Conservation (phyloP, 2,888 invertebrate genomes). For the Drosophila parthenogenetica region DNA sequence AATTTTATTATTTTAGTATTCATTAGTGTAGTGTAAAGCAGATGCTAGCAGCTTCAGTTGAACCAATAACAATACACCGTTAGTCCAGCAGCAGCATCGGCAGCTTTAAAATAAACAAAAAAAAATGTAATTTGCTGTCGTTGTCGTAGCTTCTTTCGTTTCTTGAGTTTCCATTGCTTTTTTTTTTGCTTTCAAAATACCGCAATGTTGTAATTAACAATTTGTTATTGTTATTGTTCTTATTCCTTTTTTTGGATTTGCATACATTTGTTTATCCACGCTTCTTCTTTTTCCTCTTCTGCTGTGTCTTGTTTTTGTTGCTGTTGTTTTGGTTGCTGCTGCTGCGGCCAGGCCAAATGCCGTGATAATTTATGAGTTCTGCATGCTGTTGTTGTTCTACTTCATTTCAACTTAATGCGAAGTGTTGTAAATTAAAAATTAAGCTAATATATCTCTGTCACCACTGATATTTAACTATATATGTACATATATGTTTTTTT, state of each 20-base stretch:
- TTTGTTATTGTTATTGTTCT: slow-evolving; percentile 41
- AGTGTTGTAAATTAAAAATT: slow-evolving; percentile 1
- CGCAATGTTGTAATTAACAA: slow-evolving; percentile 32
- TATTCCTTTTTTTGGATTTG: slow-evolving; percentile 51
- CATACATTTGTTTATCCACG: slow-evolving; percentile 59
- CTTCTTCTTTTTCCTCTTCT: not conserved
- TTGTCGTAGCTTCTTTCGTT: slow-evolving; percentile 10
- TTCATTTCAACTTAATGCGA: not conserved
- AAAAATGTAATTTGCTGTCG: slow-evolving; percentile 22
- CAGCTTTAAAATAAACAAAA: slow-evolving; percentile 24
- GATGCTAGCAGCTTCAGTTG: slow-evolving; percentile 21
- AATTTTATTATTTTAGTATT: slow-evolving; percentile 43
- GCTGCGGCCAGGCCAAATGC: slow-evolving; percentile 8
- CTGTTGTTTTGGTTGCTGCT: slow-evolving; percentile 11
- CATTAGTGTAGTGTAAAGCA: slow-evolving; percentile 21
- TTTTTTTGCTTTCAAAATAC: slow-evolving; percentile 11
- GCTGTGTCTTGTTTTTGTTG: slow-evolving; percentile 18
- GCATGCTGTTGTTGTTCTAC: slow-evolving; percentile 4
- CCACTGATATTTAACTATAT: slow-evolving; percentile 11
- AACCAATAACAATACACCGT: slow-evolving; percentile 41
- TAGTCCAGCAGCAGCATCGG: slow-evolving; percentile 39
- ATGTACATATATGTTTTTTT: not conserved
- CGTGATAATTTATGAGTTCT: slow-evolving; percentile 4
- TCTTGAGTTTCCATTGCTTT: slow-evolving; percentile 10
- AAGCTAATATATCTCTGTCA: slow-evolving; percentile 3